phyloP scores from a whole-genome alignment of 2,888 invertebrate species.

The Apodemia duryi region DNA sequence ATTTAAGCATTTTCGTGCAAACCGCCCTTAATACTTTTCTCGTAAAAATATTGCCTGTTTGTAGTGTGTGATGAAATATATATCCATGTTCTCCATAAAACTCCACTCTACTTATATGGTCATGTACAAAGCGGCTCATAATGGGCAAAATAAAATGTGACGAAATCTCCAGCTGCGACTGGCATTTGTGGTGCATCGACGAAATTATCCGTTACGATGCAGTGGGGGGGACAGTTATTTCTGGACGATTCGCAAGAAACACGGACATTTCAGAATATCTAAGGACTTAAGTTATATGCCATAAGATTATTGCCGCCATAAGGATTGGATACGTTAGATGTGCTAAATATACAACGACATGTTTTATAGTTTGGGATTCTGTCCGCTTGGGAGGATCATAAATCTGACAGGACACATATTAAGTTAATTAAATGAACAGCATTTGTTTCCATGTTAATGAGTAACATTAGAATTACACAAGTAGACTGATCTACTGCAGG shows the following conservation, averaged over 20 bases:
- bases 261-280: constrained; percentile 40
- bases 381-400: not conserved
- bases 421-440: not conserved
- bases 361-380: not conserved
- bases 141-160: constrained; percentile 49
- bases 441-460: not conserved
- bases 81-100: not conserved
- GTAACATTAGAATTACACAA: too few relatives aligned
- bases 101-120: constrained; percentile 4
- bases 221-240: constrained; percentile 64
- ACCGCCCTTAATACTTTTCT: too few relatives aligned
- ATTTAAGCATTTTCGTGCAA: too few relatives aligned
- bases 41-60: too few relatives aligned
- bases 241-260: constrained; percentile 67
- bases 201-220: constrained; percentile 57
- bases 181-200: constrained; percentile 67
- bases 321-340: not conserved
- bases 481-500: too few relatives aligned
- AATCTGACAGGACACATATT: not conserved
- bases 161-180: constrained; percentile 63
- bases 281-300: constrained; percentile 6
- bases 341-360: not conserved
- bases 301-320: constrained; percentile 2
- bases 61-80: too few relatives aligned
- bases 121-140: constrained; percentile 38